Conservation (phyloP, 2,888 invertebrate genomes). For the Tiliacea citrago region DNA sequence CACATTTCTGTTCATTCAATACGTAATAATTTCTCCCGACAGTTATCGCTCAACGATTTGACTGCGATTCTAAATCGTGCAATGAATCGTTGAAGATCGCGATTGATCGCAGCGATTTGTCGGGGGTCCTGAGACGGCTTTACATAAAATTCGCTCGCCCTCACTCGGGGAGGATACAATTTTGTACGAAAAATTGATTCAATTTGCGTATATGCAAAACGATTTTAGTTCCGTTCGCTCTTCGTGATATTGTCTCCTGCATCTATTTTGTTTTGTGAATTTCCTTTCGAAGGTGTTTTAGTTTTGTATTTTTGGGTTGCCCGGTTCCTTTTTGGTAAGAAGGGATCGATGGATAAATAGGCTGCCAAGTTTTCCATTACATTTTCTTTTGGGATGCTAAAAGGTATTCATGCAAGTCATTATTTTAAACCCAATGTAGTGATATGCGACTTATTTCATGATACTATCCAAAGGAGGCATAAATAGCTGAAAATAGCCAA, state of each 20-base stretch:
- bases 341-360: neutral
- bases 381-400: neutral
- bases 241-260: conserved; percentile 58
- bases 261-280: conserved; percentile 55
- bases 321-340: neutral
- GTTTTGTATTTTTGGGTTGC: conserved; percentile 21
- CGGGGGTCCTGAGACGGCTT: conserved; percentile 68
- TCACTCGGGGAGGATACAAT: conserved; percentile 75
- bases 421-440: neutral
- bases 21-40: conserved; percentile 54
- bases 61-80: conserved; percentile 65
- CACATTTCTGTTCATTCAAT: conserved; percentile 53
- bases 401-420: neutral
- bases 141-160: conserved; percentile 62
- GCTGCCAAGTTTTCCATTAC: neutral
- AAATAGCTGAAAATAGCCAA: neutral
- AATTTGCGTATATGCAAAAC: conserved; percentile 82
- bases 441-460: neutral
- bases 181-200: conserved; percentile 84
- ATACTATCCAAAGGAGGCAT: neutral
- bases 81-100: conserved; percentile 65
- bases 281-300: conserved; percentile 28
- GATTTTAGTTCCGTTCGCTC: conserved; percentile 73
- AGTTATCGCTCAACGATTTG: conserved; percentile 62
- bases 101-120: conserved; percentile 73